Conservation (phyloP, 1,140 invertebrate genomes). For the Drosophila burlai region DNA sequence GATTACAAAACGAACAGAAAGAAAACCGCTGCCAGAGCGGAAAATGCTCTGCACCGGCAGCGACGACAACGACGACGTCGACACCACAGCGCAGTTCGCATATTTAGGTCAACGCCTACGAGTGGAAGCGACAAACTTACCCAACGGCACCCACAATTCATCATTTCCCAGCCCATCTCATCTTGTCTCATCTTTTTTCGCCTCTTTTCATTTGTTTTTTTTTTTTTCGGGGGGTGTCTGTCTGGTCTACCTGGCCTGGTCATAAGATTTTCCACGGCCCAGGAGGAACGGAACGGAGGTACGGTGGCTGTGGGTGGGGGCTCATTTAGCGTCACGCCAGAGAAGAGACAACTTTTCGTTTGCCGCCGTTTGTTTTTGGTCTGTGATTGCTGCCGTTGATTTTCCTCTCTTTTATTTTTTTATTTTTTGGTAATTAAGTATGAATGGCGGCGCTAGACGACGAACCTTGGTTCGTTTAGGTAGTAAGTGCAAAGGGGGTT, state of each 20-base stretch:
- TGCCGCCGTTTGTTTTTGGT: constrained; percentile 31
- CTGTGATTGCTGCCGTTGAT: constrained; percentile 25
- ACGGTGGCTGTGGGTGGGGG: constrained; percentile 21
- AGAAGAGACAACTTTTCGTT: constrained; percentile 63
- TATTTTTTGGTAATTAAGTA: constrained; percentile 80
- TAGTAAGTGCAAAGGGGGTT: constrained; percentile 55
- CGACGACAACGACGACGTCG: constrained; percentile 6
- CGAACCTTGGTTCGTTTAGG: constrained; percentile 51
- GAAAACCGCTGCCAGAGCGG: constrained; percentile 68
- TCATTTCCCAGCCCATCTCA: constrained; percentile 60
- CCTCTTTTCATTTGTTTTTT: constrained; percentile 7
- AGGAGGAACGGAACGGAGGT: constrained; percentile 14
- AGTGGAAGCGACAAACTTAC: constrained; percentile 74
- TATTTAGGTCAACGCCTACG: constrained; percentile 82
- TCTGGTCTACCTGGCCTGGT: constrained; percentile 78
- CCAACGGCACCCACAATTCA: constrained; percentile 79
- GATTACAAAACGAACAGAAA: constrained; percentile 71
- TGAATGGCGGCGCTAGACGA: constrained; percentile 81
- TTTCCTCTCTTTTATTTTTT: constrained; percentile 39
- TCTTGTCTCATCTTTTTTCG: constrained; percentile 12
- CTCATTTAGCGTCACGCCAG: constrained; percentile 76
- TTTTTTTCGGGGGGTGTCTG: constrained; percentile 40
- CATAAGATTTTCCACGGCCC: constrained; percentile 56
- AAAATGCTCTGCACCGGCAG: constrained; percentile 51
- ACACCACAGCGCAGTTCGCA: constrained; percentile 46